A percentile compares a stretch with the other conserved stretches of the same genome.
Conservation (phyloP, 2,888 invertebrate species). For the Hybos culiciformis region DNA sequence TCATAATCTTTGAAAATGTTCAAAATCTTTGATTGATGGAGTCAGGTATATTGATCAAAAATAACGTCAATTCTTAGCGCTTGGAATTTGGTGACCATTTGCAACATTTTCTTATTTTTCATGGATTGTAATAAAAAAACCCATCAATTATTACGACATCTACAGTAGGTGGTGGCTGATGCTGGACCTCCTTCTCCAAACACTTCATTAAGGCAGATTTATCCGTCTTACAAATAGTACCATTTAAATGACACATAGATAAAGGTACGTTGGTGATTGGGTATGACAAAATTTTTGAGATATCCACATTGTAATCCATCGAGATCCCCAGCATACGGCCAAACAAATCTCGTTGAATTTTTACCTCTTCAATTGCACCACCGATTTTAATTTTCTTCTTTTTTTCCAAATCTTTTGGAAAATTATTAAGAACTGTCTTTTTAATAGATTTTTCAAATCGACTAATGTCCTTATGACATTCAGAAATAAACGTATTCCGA, state of each 20-base stretch:
- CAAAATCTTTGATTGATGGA: slow-evolving; percentile 10
- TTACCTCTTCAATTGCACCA: neutral
- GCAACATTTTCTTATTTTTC: slow-evolving; percentile 8
- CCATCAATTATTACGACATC: slow-evolving; percentile 24
- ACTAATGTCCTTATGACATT: too few species aligned
- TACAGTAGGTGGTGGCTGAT: slow-evolving; percentile 10
- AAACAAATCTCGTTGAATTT: slow-evolving; percentile 3
- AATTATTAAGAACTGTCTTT: too few species aligned
- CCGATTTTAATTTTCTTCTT: neutral
- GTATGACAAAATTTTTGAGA: slow-evolving; percentile 18
- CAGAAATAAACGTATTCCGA: too few species aligned
- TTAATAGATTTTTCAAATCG: too few species aligned
- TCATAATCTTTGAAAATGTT: slow-evolving; percentile 3
- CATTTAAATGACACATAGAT: slow-evolving; percentile 12
- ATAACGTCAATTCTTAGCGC: slow-evolving; percentile 6
- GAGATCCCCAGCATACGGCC: slow-evolving; percentile 3
- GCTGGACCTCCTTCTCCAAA: slow-evolving; percentile 13
- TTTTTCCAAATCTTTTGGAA: too few species aligned
- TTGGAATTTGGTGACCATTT: slow-evolving; percentile 2
- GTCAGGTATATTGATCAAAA: slow-evolving; percentile 11
- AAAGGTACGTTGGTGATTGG: slow-evolving; percentile 10
- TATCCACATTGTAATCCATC: slow-evolving; percentile 10
- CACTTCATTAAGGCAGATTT: slow-evolving; percentile 18
- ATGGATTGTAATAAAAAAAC: slow-evolving; percentile 20
- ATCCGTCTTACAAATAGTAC: slow-evolving; percentile 19